phyloP scores from a whole-genome alignment of 2,888 invertebrate species.

The Spatulosminthurus flaviceps region DNA sequence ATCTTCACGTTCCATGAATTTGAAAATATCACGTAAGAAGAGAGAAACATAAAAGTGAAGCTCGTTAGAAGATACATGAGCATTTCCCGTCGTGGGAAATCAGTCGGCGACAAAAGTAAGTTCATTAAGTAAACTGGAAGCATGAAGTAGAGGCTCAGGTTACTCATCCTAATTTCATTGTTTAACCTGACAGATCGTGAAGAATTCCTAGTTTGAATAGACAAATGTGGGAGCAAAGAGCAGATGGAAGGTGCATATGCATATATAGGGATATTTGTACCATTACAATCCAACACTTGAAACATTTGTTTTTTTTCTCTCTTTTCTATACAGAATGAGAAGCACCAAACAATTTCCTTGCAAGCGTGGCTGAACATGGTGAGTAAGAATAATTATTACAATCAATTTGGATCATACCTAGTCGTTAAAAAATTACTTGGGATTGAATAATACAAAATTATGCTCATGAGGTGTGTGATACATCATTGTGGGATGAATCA shows the following conservation, averaged over 20 bases:
- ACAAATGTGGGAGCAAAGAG: neutral
- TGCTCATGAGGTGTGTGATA: constrained; percentile 1
- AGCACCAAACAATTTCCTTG: constrained; percentile 32
- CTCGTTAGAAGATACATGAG: no score
- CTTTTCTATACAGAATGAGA: constrained; percentile 36
- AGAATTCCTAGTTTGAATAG: neutral
- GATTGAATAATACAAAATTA: constrained; percentile 11
- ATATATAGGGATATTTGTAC: neutral
- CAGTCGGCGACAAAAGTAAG: neutral
- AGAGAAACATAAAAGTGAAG: no score
- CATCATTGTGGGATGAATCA: constrained; percentile 22
- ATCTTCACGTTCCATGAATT: no score
- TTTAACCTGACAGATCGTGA: neutral
- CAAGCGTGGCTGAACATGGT: constrained; percentile 39
- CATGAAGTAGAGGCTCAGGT: neutral
- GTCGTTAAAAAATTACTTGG: constrained; percentile 15
- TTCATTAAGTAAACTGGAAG: neutral
- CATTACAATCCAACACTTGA: no score
- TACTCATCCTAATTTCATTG: neutral
- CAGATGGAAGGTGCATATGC: neutral
- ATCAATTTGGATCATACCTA: constrained; percentile 23
- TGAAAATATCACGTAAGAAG: no score
- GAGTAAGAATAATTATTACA: constrained; percentile 34
- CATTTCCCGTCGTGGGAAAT: neutral
- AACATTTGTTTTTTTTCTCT: no score